Evolutionary conservation across 2,113 vertebrate species (phyloP).

Genomic region (Microcebus ravelobensis): DNA sequence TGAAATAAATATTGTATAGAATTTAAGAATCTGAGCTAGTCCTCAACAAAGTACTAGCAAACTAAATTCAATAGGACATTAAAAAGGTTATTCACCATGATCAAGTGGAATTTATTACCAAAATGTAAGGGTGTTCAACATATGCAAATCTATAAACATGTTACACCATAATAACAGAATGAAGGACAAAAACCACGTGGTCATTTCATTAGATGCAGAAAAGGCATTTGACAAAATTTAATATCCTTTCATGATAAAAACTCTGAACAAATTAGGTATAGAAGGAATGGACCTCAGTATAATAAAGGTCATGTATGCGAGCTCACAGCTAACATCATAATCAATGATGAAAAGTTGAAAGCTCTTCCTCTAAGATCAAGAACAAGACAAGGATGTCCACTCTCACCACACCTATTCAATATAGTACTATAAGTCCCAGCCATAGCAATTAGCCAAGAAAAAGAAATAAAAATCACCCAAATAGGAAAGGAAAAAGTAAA

Average conservation of each 20-base stretch:
- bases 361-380: background rate
- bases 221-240: background rate
- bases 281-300: background rate
- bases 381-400: background rate
- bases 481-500: background rate
- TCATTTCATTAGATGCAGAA: background rate
- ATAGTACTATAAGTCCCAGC: background rate
- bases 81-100: background rate
- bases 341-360: background rate
- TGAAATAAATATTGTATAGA: background rate
- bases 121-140: background rate
- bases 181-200: background rate
- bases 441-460: background rate
- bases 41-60: background rate
- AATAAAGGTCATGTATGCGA: background rate
- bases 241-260: background rate
- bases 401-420: background rate
- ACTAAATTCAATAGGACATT: background rate
- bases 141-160: background rate
- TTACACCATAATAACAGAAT: background rate
- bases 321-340: background rate
- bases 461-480: background rate
- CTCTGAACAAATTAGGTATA: background rate
- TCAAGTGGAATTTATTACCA: background rate
- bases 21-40: background rate